Evolutionary conservation across 2,113 vertebrate genomes (phyloP).

Genomic region (Trichomycterus rosablanca): DNA sequence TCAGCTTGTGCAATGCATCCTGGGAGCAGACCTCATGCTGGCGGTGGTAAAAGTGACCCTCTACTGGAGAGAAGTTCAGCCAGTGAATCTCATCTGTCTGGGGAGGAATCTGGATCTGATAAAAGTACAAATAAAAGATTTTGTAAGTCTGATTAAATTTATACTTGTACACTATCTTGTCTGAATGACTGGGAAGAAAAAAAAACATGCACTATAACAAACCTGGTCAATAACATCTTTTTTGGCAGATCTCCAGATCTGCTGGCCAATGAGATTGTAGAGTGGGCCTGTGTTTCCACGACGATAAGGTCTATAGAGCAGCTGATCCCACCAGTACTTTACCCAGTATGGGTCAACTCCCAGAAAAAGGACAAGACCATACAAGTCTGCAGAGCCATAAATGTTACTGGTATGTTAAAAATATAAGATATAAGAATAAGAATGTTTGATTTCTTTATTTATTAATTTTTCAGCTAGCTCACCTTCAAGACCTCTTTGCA

Average conservation of each 20-base stretch:
- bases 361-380: constrained; percentile 89
- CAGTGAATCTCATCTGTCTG: constrained; percentile 94
- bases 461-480: constrained; percentile 40
- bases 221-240: constrained; percentile 98
- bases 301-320: constrained; percentile 91
- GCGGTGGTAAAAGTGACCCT: constrained; percentile 96
- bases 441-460: too few species aligned
- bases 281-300: constrained; percentile 81
- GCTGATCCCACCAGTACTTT: constrained; percentile 93
- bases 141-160: not conserved
- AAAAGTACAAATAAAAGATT: not conserved
- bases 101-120: constrained; percentile 92
- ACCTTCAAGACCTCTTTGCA: constrained; percentile 97
- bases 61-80: constrained; percentile 94
- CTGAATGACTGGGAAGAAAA: not conserved
- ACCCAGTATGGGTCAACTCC: constrained; percentile 96
- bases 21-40: constrained; percentile 97
- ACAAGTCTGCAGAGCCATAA: constrained; percentile 74
- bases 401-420: not conserved
- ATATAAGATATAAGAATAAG: too few species aligned
- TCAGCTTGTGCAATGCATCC: constrained; percentile 86
- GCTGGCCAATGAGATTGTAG: constrained; percentile 81
- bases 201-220: too few species aligned
- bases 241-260: constrained; percentile 95
- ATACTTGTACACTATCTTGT: not conserved